These are phyloP conservation scores for Globodera ellingtonae DNA, from an alignment of 1,140 invertebrate genomes.

Conservation along the genomic window DNA sequence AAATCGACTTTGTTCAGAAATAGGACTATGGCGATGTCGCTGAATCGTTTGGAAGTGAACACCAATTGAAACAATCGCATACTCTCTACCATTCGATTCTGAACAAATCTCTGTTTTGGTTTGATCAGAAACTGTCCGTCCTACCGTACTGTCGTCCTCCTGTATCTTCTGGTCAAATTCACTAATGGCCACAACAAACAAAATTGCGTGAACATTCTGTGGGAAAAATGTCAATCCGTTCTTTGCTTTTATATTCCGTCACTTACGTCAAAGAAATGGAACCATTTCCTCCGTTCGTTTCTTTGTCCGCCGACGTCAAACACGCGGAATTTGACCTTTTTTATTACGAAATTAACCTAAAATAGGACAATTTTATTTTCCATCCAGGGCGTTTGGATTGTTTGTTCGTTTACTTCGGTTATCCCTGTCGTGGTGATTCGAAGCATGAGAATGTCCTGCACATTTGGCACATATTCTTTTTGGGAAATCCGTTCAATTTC, in stretches of 20 bases:
- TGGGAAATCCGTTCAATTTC: constrained; percentile 89
- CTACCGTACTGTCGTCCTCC: constrained; percentile 90
- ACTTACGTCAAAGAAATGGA: constrained; percentile 81
- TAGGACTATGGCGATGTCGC: constrained; percentile 57
- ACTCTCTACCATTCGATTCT: constrained; percentile 54
- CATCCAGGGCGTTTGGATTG: neutral
- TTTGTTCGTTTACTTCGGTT: constrained; percentile 68
- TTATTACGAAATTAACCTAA: constrained; percentile 27
- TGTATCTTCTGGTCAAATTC: constrained; percentile 94
- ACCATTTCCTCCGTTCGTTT: constrained; percentile 98
- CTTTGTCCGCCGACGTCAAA: constrained; percentile 67
- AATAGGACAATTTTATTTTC: neutral
- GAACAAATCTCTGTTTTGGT: constrained; percentile 45
- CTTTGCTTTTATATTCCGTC: neutral
- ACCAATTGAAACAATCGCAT: constrained; percentile 48
- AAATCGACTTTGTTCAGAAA: constrained; percentile 62
- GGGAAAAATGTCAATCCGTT: neutral
- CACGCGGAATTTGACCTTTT: constrained; percentile 42
- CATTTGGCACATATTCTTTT: constrained; percentile 86
- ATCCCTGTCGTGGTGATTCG: constrained; percentile 89
- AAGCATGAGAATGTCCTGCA: constrained; percentile 93
- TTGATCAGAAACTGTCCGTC: constrained; percentile 49
- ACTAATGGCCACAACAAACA: constrained; percentile 69
- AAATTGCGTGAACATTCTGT: constrained; percentile 71
- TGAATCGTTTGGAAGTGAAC: constrained; percentile 42